Base-by-base conservation (phyloP, 2,888 invertebrate genomes). In the Chymomyza caudatula region DNA sequence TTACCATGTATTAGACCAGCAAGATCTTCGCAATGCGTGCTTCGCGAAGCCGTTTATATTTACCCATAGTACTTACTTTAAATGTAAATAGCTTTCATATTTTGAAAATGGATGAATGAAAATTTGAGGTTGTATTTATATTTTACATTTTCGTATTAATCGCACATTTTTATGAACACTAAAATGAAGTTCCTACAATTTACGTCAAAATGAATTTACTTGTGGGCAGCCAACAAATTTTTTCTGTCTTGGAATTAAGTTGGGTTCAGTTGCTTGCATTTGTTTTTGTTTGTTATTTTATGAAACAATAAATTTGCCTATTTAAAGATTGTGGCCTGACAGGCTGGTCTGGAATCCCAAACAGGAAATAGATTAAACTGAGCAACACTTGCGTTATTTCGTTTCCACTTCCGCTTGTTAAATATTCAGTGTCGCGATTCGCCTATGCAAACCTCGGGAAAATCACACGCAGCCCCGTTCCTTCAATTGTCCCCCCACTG, bases 301-400 rank as follows among this genome's bases (percentile, higher is more conserved):
- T 88, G 86, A 85, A 84, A 77, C 85, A 78, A 87, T 88, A 88
- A 88, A 88, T 88, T 88, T 72, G 74, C 80, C 77, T 82, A 82
- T 87, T 88, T 88, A 86, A 87, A 80, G 79, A 81, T 81, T 78
- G 74, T 54, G 42, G 44, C 11, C 44, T 51, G 62, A 6, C 60
- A 52, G 57, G 17, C 51, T 51, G 59, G 54, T 15, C 62, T 52
- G 44, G 19, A 66, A 56, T 54, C 3, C 67, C 43, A 65, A 59
- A 68, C 67, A 70, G 86, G 74, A 87, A 85, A 83, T 85, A 79
- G 85, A 86, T 85, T 85, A 86, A 82, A 77, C 76, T 77, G 80
- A 73, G 85, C 79, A 81, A 73, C 78, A 84, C 78, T 78, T 77
- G 77, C 72, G 67, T 65, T 67, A 63, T 59, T 79, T 71, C 70